Conservation (phyloP, 2,888 invertebrate genomes). For the Cylloceria caligata region DNA sequence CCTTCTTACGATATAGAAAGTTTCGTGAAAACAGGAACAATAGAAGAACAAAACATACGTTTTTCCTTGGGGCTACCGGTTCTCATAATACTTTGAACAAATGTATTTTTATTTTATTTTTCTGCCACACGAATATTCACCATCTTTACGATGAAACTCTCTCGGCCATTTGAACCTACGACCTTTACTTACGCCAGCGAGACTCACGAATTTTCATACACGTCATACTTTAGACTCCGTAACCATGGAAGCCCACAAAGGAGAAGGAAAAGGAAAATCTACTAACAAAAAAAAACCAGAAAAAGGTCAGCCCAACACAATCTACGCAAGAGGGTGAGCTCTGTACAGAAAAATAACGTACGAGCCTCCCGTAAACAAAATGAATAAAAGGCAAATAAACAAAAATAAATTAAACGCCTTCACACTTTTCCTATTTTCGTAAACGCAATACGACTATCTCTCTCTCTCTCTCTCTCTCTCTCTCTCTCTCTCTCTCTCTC, state of each 20-base stretch:
- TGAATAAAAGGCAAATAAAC: conserved; percentile 27
- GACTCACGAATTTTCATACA: conserved; percentile 54
- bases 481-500: no score
- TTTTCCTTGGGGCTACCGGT: neutral
- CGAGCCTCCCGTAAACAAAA: conserved; percentile 45
- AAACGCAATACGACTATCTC: neutral
- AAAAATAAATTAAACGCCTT: neutral
- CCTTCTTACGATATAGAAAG: no score
- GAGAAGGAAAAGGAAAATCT: neutral
- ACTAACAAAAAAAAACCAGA: neutral
- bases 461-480: no score
- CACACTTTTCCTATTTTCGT: conserved; percentile 4
- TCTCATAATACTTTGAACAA: neutral
- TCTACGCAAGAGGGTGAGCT: conserved; percentile 29
- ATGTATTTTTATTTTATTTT: neutral
- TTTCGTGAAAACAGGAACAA: neutral
- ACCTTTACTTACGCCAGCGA: conserved; percentile 8
- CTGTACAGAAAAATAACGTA: neutral
- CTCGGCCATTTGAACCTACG: conserved; percentile 32
- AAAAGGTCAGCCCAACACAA: conserved; percentile 13
- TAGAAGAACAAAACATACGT: conserved; percentile 3
- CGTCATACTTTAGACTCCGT: conserved; percentile 23
- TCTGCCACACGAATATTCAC: neutral
- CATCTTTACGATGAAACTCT: neutral
- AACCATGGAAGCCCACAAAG: conserved; percentile 4